Conservation (phyloP, 2,888 invertebrate genomes). For the Carabus problematicus region DNA sequence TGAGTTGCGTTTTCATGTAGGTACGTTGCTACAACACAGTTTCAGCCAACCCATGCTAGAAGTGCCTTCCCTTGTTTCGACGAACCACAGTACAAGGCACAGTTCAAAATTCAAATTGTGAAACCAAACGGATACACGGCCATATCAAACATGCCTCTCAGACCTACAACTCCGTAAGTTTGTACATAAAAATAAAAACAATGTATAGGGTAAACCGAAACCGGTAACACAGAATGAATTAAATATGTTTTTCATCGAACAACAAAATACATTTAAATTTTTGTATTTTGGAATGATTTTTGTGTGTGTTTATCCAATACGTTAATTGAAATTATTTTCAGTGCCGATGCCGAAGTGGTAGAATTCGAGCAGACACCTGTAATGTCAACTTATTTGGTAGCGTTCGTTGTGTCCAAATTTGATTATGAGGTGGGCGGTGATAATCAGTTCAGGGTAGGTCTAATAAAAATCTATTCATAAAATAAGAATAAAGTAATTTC, state of each 20-base stretch:
- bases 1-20: neutral
- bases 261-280: too few species aligned
- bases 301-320: neutral
- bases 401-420: constrained; percentile 83
- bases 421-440: constrained; percentile 46
- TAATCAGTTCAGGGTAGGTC: constrained; percentile 44
- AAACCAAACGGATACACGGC: constrained; percentile 16
- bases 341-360: neutral
- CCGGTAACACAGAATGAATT: neutral
- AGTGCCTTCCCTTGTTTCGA: constrained; percentile 82
- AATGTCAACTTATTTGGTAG: constrained; percentile 89
- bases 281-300: too few species aligned
- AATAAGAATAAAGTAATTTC: neutral
- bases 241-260: neutral
- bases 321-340: constrained; percentile 5
- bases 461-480: neutral
- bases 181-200: neutral
- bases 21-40: constrained; percentile 69
- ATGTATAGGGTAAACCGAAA: neutral
- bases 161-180: too few species aligned
- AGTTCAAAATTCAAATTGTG: constrained; percentile 53
- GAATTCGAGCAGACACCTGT: constrained; percentile 50
- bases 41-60: constrained; percentile 72
- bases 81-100: constrained; percentile 62
- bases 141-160: constrained; percentile 15